Percentiles rank a stretch among this genome's conserved stretches.
These are phyloP conservation scores for Poeciliopsis gracilis DNA, from an alignment of 2,797 vertebrate genomes.

Conservation along the genomic window DNA sequence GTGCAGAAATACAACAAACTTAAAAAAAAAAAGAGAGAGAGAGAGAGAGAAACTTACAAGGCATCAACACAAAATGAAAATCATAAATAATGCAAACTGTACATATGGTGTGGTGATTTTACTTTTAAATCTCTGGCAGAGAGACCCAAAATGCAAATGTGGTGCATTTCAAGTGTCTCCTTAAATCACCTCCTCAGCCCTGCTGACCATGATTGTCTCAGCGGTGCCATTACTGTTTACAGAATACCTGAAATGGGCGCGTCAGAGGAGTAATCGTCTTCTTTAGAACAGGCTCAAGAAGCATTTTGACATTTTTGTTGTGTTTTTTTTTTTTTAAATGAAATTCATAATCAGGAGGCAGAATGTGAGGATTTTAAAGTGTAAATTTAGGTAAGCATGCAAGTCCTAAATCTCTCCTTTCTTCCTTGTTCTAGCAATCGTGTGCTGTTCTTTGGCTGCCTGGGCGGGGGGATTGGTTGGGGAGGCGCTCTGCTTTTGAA, in stretches of 20 bases:
- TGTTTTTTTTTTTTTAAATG: neutral
- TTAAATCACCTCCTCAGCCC: constrained; percentile 33
- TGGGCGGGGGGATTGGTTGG: neutral
- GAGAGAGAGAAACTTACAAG: neutral
- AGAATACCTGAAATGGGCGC: constrained; percentile 12
- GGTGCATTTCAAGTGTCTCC: constrained; percentile 16
- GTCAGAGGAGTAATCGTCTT: neutral
- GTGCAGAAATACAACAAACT: constrained; percentile 12
- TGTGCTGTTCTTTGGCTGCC: constrained; percentile 36
- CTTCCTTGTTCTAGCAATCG: constrained; percentile 27
- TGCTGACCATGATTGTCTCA: constrained; percentile 25
- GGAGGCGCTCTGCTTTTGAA: constrained; percentile 45
- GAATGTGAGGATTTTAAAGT: constrained; percentile 4
- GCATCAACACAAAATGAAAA: constrained; percentile 28
- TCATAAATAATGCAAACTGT: constrained; percentile 47
- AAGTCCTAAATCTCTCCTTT: neutral
- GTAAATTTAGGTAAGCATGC: constrained; percentile 38
- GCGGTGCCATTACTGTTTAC: neutral
- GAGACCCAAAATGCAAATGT: constrained; percentile 23
- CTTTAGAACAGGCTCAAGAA: neutral
- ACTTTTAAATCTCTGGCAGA: constrained; percentile 33
- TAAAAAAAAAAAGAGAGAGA: neutral
- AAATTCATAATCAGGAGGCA: neutral
- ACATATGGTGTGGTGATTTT: constrained; percentile 28
- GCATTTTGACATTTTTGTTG: neutral